Percentiles rank a stretch among this genome's conserved stretches.
phyloP scores from a whole-genome alignment of 2,797 vertebrate genomes.

The Phrynocephalus forsythii region DNA sequence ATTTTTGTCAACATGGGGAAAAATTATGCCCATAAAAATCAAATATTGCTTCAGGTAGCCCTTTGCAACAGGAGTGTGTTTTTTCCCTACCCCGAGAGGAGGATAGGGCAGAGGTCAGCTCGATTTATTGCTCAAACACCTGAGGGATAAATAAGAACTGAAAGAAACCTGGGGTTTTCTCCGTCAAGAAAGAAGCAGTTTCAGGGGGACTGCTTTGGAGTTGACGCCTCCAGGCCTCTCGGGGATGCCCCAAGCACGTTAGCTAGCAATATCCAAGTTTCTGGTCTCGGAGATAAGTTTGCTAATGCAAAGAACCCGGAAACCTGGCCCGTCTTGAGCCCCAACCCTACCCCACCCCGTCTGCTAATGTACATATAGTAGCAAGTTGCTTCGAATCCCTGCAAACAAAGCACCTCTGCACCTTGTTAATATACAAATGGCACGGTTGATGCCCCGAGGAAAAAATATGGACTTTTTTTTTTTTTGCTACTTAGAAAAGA shows the following conservation, averaged over 20 bases:
- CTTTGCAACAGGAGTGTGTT: constrained; percentile 56
- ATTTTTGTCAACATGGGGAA: constrained; percentile 43
- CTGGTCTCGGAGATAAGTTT: constrained; percentile 25
- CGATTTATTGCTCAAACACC: constrained; percentile 74
- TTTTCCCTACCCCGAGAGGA: constrained; percentile 5
- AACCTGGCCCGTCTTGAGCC: background rate
- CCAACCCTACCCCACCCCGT: fast-evolving
- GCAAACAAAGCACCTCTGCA: background rate
- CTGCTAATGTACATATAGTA: background rate
- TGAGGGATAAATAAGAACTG: constrained; percentile 56
- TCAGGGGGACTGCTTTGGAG: background rate
- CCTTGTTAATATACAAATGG: background rate
- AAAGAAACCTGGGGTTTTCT: constrained; percentile 3
- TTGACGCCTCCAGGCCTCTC: constrained; percentile 4
- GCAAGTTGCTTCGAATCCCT: constrained; percentile 35
- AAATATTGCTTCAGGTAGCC: constrained; percentile 76
- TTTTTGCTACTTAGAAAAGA: constrained; percentile 51
- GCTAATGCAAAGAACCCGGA: constrained; percentile 38
- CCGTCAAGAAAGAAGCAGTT: constrained; percentile 35
- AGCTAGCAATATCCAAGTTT: constrained; percentile 28
- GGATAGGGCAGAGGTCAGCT: constrained; percentile 46
- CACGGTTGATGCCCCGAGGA: constrained; percentile 27
- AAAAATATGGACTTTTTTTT: background rate
- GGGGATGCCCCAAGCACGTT: constrained; percentile 29
- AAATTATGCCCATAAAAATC: constrained; percentile 60